Evolutionary conservation across 2,888 invertebrate species (phyloP).

Genomic region (Coleophora flavipennella): DNA sequence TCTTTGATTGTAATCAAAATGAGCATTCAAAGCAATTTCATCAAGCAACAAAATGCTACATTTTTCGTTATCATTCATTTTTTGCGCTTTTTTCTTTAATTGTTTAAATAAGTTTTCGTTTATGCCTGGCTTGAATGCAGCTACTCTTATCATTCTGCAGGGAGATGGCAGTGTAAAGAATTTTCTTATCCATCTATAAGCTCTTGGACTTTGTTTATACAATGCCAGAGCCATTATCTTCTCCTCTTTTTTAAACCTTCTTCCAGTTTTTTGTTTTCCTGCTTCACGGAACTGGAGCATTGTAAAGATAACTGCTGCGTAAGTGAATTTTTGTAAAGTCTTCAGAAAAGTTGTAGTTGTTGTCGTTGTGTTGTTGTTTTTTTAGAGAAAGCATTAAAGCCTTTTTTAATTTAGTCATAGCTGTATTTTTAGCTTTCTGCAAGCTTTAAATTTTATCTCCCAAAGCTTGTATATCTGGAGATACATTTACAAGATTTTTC

Average conservation of each 20-base stretch:
- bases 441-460: too few species aligned
- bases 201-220: constrained; percentile 12
- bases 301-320: neutral
- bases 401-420: too few species aligned
- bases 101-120: constrained; percentile 19
- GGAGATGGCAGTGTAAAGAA: constrained; percentile 15
- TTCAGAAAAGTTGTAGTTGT: too few species aligned
- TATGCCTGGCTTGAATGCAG: constrained; percentile 12
- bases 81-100: constrained; percentile 12
- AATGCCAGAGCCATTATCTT: neutral
- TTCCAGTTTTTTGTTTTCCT: neutral
- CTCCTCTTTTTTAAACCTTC: neutral
- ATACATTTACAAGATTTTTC: too few species aligned
- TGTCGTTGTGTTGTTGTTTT: too few species aligned
- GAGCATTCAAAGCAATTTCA: constrained; percentile 19
- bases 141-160: constrained; percentile 8
- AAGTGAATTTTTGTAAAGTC: neutral
- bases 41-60: constrained; percentile 21
- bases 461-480: too few species aligned
- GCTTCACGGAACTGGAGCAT: constrained; percentile 4
- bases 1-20: constrained; percentile 17
- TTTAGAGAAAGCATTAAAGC: too few species aligned
- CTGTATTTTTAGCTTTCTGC: too few species aligned
- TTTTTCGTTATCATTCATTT: constrained; percentile 14
- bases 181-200: constrained; percentile 12